Base-by-base conservation (phyloP, 2,797 vertebrate species). In the Benthosema pterotum region DNA sequence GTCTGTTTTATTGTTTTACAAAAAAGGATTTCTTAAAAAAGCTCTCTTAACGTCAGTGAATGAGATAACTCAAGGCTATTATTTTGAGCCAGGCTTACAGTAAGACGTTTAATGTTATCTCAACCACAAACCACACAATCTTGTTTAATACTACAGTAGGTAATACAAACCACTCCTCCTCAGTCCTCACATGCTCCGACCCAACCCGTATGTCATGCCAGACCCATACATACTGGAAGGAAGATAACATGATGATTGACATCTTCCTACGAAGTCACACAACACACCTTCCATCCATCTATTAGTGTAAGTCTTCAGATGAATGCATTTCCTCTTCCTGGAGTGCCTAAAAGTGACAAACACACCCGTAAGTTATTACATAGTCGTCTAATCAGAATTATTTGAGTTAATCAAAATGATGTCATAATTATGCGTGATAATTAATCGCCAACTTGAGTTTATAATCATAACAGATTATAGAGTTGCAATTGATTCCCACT, bases 261-360 rank as follows among this genome's bases (percentile, higher is more conserved):
- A 38, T 38, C 32, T 38, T 38, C 32, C 32, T 38, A 38, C 32
- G 11, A 6, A 38, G 32, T 38, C 8, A 38, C 28, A 4, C 15
- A 55, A 16, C 5, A 72, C 67, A 84, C 85, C 82, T 77, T 63
- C 56, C 52, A 77, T 69, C 49, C 38, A 3, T n/a, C 18, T 6
- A 48, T 57, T 60, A 53, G 71, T 68, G 11, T 52, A 71, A 71
- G 71, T 71, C 45, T 51, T 62, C 67, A 48, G 22, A 47, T 11
- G 58, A 54, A 59, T 58, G 42, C 60, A 53, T 52, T 78, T 85
- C 88, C 75, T 87, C 83, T 64, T 87, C 69, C 43, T 67, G 42
- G 46, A 83, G 79, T 76, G 86, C 84, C 88, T 91, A 77, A 75
- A 87, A 3, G 14, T 32, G 43, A 77, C 3, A 85, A 11, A 22